These are phyloP conservation scores for Cherax destructor DNA, from an alignment of 1,140 invertebrate species.

Conservation along the genomic window DNA sequence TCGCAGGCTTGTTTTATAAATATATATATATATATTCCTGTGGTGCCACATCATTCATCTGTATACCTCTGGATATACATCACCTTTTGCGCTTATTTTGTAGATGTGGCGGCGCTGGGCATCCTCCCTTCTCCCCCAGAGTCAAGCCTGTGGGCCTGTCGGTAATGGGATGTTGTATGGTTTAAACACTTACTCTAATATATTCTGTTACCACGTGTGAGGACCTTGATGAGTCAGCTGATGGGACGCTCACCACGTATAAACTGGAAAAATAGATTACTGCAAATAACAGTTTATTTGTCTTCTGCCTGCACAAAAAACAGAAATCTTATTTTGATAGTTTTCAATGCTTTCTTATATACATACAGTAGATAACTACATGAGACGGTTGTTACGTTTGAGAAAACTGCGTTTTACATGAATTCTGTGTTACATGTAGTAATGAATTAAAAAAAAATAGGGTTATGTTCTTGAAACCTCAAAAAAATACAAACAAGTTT, in stretches of 20 bases:
- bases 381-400: no score
- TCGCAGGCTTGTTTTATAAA: constrained; percentile 44
- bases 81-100: constrained; percentile 57
- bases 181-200: constrained; percentile 49
- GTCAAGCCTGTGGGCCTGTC: constrained; percentile 45
- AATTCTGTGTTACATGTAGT: no score
- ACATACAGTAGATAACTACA: no score
- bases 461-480: no score
- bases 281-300: no score
- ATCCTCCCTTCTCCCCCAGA: constrained; percentile 2
- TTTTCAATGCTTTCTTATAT: no score
- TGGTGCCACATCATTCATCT: constrained; percentile 27
- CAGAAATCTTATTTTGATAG: no score
- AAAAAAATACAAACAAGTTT: no score
- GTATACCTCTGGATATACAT: constrained; percentile 29
- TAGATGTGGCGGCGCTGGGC: constrained; percentile 41
- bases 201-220: constrained; percentile 42
- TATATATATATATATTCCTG: constrained; percentile 34
- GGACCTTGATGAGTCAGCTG: constrained; percentile 16
- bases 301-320: no score
- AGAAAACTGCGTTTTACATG: no score
- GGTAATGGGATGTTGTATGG: constrained; percentile 61
- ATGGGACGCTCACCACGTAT: not conserved
- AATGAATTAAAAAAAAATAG: no score
- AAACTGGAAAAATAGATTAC: no score